These are phyloP conservation scores for Sternarchorhynchus goeldii DNA, from an alignment of 2,797 vertebrate species.

Conservation along the genomic window DNA sequence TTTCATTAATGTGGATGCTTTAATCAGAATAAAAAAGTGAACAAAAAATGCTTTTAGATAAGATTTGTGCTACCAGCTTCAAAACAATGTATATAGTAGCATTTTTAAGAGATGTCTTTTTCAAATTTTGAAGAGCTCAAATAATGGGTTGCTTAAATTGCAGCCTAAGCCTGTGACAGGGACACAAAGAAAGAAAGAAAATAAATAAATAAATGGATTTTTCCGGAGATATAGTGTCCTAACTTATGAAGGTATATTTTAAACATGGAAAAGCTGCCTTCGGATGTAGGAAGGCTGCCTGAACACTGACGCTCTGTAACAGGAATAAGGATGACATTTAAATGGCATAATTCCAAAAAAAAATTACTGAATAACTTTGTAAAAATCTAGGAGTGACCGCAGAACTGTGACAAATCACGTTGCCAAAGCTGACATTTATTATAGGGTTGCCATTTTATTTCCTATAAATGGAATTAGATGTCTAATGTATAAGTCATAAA, in stretches of 20 bases:
- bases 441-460: not conserved
- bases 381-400: not conserved
- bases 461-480: not conserved
- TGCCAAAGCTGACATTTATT: not conserved
- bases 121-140: no score
- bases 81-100: not conserved
- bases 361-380: not conserved
- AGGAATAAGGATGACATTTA: not conserved
- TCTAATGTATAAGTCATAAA: not conserved
- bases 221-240: no score
- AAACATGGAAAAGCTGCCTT: not conserved
- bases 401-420: not conserved
- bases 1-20: constrained; percentile 3
- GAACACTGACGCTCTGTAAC: not conserved
- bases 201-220: not conserved
- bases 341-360: constrained; percentile 8
- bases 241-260: not conserved
- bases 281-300: not conserved
- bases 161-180: no score
- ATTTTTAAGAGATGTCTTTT: no score
- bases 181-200: not conserved
- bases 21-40: not conserved
- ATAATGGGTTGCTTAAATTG: no score
- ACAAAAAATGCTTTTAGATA: not conserved
- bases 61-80: not conserved